phyloP scores from a whole-genome alignment of 2,888 invertebrate species.

The Agrochola litura region DNA sequence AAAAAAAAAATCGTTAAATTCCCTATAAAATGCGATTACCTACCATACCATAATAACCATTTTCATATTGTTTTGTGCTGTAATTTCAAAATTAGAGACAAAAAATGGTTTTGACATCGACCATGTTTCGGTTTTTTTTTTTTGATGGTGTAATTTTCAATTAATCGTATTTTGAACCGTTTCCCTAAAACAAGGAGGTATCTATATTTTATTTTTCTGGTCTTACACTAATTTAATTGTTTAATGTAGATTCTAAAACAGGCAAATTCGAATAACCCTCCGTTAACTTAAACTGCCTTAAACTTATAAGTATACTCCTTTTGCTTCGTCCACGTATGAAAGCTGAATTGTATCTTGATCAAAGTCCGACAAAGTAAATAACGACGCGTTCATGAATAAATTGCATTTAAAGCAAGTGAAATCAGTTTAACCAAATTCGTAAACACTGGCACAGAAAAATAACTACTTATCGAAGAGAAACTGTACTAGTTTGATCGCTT shows the following conservation, averaged over 20 bases:
- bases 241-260: too few species aligned
- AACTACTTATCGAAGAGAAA: not conserved
- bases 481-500: not conserved
- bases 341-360: not conserved
- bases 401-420: slow-evolving; percentile 5
- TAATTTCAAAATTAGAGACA: not conserved
- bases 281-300: not conserved
- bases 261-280: too few species aligned
- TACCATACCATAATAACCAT: not conserved
- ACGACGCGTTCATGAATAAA: not conserved
- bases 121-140: not conserved
- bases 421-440: not conserved
- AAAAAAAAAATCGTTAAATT: too few species aligned
- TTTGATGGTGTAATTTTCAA: not conserved
- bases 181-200: not conserved
- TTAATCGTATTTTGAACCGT: not conserved
- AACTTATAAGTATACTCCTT: not conserved
- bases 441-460: not conserved
- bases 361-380: not conserved
- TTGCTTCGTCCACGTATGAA: not conserved
- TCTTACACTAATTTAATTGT: not conserved
- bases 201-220: not conserved
- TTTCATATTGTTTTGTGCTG: not conserved
- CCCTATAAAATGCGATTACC: not conserved
- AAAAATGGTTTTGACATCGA: too few species aligned